These are phyloP conservation scores for Agrotis segetum DNA, from an alignment of 2,888 invertebrate genomes.

Conservation along the genomic window DNA sequence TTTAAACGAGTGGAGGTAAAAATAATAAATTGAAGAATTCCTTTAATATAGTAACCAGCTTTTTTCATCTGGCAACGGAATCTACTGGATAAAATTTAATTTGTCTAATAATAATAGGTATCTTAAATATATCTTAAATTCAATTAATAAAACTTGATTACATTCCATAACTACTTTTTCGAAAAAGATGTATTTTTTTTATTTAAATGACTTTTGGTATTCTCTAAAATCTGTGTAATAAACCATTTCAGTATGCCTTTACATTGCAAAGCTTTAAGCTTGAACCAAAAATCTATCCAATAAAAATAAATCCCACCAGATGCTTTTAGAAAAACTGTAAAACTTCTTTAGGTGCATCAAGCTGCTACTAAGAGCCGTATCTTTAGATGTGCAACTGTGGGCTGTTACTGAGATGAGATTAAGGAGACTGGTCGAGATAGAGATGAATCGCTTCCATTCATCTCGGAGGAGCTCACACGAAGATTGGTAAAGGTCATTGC, in stretches of 20 bases:
- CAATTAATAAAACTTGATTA: no score
- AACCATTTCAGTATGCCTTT: not conserved
- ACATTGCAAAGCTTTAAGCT: not conserved
- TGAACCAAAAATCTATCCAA: not conserved
- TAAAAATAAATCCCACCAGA: slow-evolving; percentile 15
- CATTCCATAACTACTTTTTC: no score
- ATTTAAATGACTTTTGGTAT: not conserved
- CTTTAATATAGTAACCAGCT: no score
- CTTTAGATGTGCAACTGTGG: slow-evolving; percentile 59
- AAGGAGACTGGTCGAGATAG: slow-evolving; percentile 66
- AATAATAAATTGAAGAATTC: no score
- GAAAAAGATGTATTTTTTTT: no score
- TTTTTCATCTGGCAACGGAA: no score
- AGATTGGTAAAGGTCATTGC: slow-evolving; percentile 51
- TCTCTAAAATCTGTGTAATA: not conserved
- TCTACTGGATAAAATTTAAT: no score
- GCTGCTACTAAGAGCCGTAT: slow-evolving; percentile 36
- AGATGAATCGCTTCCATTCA: slow-evolving; percentile 68
- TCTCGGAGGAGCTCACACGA: slow-evolving; percentile 53
- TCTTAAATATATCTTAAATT: no score
- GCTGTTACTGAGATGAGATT: slow-evolving; percentile 56
- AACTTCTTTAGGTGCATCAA: slow-evolving; percentile 30
- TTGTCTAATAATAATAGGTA: no score
- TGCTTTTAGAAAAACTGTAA: slow-evolving; percentile 21
- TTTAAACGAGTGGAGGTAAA: no score